Conservation (phyloP, 2,888 invertebrate species). For the Eristalinus aeneus region DNA sequence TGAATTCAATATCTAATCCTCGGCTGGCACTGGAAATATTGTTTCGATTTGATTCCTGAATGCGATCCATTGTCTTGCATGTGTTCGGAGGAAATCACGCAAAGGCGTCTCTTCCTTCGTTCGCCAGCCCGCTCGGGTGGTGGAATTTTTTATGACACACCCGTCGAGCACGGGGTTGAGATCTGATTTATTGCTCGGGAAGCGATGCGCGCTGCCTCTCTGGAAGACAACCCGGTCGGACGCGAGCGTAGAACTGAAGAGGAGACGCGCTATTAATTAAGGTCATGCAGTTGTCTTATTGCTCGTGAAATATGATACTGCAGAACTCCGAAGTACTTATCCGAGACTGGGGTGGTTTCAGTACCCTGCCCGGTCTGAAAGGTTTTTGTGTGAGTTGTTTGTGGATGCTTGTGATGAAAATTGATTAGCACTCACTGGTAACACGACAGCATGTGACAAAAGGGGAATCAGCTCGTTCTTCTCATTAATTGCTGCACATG, state of each 20-base stretch:
- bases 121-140: background rate
- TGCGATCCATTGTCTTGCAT: conserved; percentile 1
- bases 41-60: conserved; percentile 15
- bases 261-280: background rate
- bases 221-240: background rate
- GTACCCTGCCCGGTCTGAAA: background rate
- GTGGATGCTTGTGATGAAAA: too few species aligned
- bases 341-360: background rate
- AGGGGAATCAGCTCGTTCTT: too few species aligned
- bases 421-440: too few species aligned
- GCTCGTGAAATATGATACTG: background rate
- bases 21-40: conserved; percentile 22
- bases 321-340: background rate
- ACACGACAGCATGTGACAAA: too few species aligned
- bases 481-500: too few species aligned
- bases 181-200: conserved; percentile 27
- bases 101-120: conserved; percentile 14
- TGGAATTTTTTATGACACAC: background rate
- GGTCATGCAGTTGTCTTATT: background rate
- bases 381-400: background rate
- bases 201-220: background rate
- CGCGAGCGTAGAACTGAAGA: background rate
- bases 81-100: conserved; percentile 8
- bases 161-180: background rate
- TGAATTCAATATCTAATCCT: conserved; percentile 29